Conservation (phyloP, 2,797 vertebrate species). For the Siniperca obscura region DNA sequence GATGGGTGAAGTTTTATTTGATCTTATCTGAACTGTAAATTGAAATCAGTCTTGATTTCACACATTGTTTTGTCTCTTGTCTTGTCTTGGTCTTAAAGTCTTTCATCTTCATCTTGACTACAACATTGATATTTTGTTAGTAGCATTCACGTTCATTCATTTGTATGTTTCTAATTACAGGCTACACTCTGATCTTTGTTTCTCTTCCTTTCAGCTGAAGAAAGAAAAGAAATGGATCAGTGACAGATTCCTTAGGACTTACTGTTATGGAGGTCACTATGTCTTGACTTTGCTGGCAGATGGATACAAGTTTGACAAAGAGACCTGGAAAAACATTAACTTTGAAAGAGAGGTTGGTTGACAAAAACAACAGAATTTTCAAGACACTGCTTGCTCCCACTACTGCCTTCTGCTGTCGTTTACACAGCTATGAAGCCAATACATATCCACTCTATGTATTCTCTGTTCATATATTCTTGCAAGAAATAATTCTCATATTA, state of each 20-base stretch:
- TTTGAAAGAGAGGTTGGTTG: conserved; percentile 90
- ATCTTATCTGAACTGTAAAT: not conserved
- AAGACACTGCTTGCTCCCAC: not conserved
- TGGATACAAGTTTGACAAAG: conserved; percentile 91
- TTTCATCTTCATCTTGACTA: not conserved
- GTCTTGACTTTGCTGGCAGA: conserved; percentile 88
- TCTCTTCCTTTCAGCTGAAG: conserved; percentile 84
- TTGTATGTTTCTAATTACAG: not conserved
- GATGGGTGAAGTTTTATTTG: not conserved
- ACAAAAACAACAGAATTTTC: not conserved
- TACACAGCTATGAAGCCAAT: not conserved
- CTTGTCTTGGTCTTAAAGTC: not conserved
- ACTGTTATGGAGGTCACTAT: conserved; percentile 92
- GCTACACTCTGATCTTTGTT: conserved; percentile 9
- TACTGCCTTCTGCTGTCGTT: not conserved
- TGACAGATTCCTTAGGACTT: conserved; percentile 85
- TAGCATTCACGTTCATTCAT: not conserved
- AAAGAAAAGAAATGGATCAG: conserved; percentile 74
- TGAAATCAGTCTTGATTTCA: not conserved
- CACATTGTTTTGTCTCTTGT: not conserved
- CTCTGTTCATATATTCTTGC: not conserved
- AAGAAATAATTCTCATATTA: not conserved
- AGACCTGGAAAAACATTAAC: conserved; percentile 89
- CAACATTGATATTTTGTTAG: not conserved
- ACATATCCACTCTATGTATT: not conserved